Conservation (phyloP, 2,797 vertebrate genomes). For the Sebastes matsubarae region DNA sequence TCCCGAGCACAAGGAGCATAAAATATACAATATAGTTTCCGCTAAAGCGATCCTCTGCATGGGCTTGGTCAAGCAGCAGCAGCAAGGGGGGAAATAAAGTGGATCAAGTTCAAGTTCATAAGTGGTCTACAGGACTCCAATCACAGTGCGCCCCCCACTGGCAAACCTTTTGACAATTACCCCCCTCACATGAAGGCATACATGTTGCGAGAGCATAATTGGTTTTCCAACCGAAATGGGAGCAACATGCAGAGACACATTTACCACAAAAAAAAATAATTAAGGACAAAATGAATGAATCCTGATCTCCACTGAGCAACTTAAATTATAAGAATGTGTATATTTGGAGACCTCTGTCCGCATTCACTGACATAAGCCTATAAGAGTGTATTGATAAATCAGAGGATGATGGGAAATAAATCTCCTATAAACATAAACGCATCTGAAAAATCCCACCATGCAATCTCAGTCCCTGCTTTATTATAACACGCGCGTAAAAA, state of each 20-base stretch:
- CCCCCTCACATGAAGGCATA: conserved; percentile 48
- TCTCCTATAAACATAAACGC: background rate
- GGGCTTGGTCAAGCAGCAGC: conserved; percentile 45
- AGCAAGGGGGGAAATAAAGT: conserved; percentile 48
- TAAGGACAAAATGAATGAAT: background rate
- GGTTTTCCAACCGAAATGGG: conserved; percentile 34
- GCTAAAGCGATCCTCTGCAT: conserved; percentile 25
- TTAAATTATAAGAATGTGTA: background rate
- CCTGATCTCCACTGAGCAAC: background rate
- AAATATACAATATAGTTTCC: conserved; percentile 40
- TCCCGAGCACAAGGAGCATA: background rate
- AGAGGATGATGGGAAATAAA: background rate
- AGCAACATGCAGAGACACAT: conserved; percentile 6
- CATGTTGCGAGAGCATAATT: conserved; percentile 51
- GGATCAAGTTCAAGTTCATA: conserved; percentile 92
- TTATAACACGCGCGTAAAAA: conserved; percentile 49
- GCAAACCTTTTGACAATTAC: conserved; percentile 39
- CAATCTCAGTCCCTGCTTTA: background rate
- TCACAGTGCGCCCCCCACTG: conserved; percentile 93
- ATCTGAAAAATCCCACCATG: background rate
- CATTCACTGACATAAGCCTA: background rate
- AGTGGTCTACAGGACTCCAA: conserved; percentile 77
- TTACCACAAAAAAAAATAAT: conserved; percentile 8
- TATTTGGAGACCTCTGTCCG: conserved; percentile 17
- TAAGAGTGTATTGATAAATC: background rate